Base-by-base conservation (phyloP, 2,888 invertebrate genomes). In the Phaonia tiefii region DNA sequence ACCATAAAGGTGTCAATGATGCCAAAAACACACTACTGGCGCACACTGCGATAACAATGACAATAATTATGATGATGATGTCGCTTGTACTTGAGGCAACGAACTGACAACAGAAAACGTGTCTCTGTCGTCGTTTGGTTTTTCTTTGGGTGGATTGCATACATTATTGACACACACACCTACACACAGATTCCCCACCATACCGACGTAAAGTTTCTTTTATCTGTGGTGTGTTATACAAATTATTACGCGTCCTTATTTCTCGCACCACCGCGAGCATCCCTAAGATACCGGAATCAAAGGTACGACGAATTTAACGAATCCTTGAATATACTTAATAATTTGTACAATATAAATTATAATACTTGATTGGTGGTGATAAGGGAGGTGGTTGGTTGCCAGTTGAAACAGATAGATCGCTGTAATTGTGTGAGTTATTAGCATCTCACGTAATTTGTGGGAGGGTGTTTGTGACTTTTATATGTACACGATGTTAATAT, bases 1-100 rank as follows among this genome's bases (percentile, higher is more conserved):
- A 63, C 69, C 72, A 75, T 69, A 78, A 78, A 81, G 75, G 78
- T 78, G 81, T 81, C 81, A 81, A 81, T 72, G 81, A 81, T 81
- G 78, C 72, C 72, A 72, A 78, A 81, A 54, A 71, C 69, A 75
- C 44, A 71, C 7, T 13, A 2, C 44, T n/a, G 2, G 4, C 44
- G 13, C 44, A 2, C 44, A 8, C n/a, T 11, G 17, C 72, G 63
- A 81, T 72, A 75, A 75, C 49, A 56, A 60, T 69, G 67, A 60
- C 72, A 63, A 78, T 69, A 67, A 69, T 49, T 46, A 78, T 74
- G 74, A 81, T 81, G 71, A 81, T 81, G 80, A 71, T 78, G 72
- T 72, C 56, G 78, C 63, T 22, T 63, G 63, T 81, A 75, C 81
- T 75, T 72, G 65, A 56, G 78, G 81, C 72, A 72, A 69, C 51